Base-by-base conservation (phyloP, 1,140 invertebrate genomes). In the Sinonovacula constricta region DNA sequence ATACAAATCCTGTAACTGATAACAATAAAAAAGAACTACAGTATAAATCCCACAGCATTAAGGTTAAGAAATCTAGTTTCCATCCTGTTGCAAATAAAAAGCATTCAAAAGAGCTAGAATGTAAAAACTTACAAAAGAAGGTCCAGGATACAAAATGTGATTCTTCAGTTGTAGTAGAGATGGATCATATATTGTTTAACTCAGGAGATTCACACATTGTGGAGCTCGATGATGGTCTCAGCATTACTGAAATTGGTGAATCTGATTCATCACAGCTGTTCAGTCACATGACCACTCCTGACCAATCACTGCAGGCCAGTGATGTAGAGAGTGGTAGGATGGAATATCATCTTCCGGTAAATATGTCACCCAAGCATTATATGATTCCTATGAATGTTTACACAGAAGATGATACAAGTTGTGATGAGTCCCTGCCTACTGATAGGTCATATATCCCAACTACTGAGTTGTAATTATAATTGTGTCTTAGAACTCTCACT, bases 351-450 rank as follows among this genome's bases (percentile, higher is more conserved):
- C 34, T 76, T 30, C 72, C 72, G 0, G 51, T 53, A 45, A 28
- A 49, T 18, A 53, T 65, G 33, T 76, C 72, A 7, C 72, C 72
- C 10, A 66, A 45, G 0, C 54, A 67, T 3, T 76, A 76, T 31
- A 76, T 76, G 72, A 65, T 76, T 22, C 72, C 72, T 5, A 67
- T 76, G 63, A 62, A 76, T 45, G 72, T 76, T 54, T 76, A 76
- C 49, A 53, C 57, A 10, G 62, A 53, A 28, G 72, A 76, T 76
- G 72, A 76, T 59, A 76, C 72, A 36, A 76, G 72, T 59, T 76
- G 72, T 67, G 72, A 76, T 76, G 72, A 76, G 26, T 76, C 72
- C n/a, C 4, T 76, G 2, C 28, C 72, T 22, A 30, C 3, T 49
- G 72, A 76, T 74, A 59, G 51, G 22, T 74, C 49, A 18, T 31